Base-by-base conservation (phyloP, 2,113 vertebrate genomes). In the Caracal caracal region DNA sequence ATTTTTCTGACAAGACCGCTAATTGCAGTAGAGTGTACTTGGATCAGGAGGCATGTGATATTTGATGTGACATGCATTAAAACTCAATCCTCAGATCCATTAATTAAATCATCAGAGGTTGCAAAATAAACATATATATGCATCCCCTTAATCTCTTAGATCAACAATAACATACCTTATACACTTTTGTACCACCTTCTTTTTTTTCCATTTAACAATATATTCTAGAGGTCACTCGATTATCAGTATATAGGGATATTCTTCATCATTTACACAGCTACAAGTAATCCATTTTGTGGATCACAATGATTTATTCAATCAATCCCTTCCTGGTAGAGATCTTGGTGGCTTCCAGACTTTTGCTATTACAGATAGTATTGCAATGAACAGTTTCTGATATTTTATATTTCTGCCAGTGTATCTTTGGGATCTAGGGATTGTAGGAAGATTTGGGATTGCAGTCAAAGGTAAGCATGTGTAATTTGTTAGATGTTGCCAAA, bases 401-500 rank as follows among this genome's bases (percentile, higher is more conserved):
- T 87, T 92, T 83, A 3, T 70, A 68, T 63, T 84, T 95, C 79
- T 89, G 15, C 35, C 76, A 90, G 75, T 75, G 17, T 88, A 66
- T n/a, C 75, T 68, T 94, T 65, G 20, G 68, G 70, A 86, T 78
- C 61, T 94, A 87, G 63, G 28, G 73, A 76, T 94, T 30, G 53
- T 94, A 82, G 73, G 26, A 76, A 47, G 70, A 94, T 75, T 2
- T 92, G 61, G 66, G 19, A 90, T 83, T 94, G n/a, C 30, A 84
- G 11, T 90, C 85, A 95, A 93, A 97, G 11, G 40, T 35, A 93
- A 97, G 88, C 26, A 43, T 68, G 2, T 63, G 2, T 26, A 78
- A 92, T 71, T 33, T 89, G 19, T 61, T 86, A 86, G 76, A 65
- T 73, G 4, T 68, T 96, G 71, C 65, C 90, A 93, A 85, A 80